Evolutionary conservation across 2,888 invertebrate species (phyloP), one percentile per base, ranked within the genome.

Genomic region (Drosophila subquinaria): DNA sequence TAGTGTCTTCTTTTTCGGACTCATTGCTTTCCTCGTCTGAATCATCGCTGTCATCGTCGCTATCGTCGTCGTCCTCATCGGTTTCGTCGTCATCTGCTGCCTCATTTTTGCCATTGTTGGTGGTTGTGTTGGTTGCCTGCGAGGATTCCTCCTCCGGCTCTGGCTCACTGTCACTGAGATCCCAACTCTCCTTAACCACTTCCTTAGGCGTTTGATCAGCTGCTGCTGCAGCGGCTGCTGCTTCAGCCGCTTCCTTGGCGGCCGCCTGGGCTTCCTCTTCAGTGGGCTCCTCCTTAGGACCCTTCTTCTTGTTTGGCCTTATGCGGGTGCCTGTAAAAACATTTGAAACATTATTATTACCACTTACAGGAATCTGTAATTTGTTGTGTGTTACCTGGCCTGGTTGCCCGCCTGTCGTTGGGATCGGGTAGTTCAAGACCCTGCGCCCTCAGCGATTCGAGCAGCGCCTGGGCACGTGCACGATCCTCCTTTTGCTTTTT

Each of bases 401-500:
- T 92, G 13, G 94, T 94, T n/a, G 94, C 94, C 86, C 94, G 93
- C 74, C 93, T 93, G 79, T 95, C 94, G 68, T 95, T 95, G 33
- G 95, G 95, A 78, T 96, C 95, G 0, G 97, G 97, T 69, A 97
- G 94, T 90, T 96, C 96, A 30, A 97, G 93, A 68, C 98, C 98
- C 93, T 97, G 97, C 9, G 97, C 97, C 92, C 97, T 97, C 43
- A 98, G 93, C 1, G 96, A 96, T 59, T 98, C 97, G 71, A 99
- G 93, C 94, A 98, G 95, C 65, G 97, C 97, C 92, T 97, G 97
- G 8, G 98, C 97, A 79, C 98, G 94, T 0, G 97, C 96, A 73
- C 96, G 95, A 84, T 98, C 98, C 77, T 97, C 97, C 92, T 97
- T 98, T 92, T 99, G 98, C 92, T 98, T 98, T 0, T 97, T 96